phyloP scores from a whole-genome alignment of 1,140 invertebrate species.

The Nebria ingens region DNA sequence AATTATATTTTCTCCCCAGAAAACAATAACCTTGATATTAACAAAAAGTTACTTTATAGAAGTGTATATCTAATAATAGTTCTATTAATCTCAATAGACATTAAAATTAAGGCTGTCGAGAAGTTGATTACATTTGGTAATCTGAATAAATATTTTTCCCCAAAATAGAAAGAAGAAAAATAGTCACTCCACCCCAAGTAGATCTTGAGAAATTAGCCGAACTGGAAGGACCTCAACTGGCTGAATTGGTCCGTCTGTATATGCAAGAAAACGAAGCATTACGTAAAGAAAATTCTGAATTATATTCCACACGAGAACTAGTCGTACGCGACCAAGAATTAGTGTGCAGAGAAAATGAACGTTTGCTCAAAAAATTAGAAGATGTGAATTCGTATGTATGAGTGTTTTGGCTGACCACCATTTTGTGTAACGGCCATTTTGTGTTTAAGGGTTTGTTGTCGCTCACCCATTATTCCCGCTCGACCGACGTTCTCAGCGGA shows the following conservation, averaged over 20 bases:
- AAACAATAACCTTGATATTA: too few relatives aligned
- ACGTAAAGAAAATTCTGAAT: conserved; percentile 74
- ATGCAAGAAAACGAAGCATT: conserved; percentile 80
- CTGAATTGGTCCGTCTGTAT: conserved; percentile 65
- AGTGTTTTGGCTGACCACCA: too few relatives aligned
- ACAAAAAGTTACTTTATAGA: too few relatives aligned
- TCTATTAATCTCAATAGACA: too few relatives aligned
- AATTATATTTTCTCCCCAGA: too few relatives aligned
- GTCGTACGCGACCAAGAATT: conserved; percentile 80
- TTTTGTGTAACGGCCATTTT: too few relatives aligned
- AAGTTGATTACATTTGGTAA: too few relatives aligned
- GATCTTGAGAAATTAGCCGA: conserved; percentile 61
- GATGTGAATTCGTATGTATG: conserved; percentile 76
- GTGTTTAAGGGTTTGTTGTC: conserved; percentile 56
- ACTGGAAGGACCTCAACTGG: conserved; percentile 57
- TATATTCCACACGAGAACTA: conserved; percentile 68
- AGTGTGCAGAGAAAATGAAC: conserved; percentile 82
- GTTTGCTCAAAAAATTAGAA: conserved; percentile 75
- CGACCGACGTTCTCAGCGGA: conserved; percentile 57
- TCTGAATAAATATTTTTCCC: too few relatives aligned
- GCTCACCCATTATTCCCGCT: conserved; percentile 66
- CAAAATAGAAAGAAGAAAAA: conserved; percentile 27
- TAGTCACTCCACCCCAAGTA: conserved; percentile 43
- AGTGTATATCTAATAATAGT: too few relatives aligned
- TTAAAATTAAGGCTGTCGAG: too few relatives aligned